Conservation (phyloP, 2,113 vertebrate genomes). For the Ahaetulla prasina region DNA sequence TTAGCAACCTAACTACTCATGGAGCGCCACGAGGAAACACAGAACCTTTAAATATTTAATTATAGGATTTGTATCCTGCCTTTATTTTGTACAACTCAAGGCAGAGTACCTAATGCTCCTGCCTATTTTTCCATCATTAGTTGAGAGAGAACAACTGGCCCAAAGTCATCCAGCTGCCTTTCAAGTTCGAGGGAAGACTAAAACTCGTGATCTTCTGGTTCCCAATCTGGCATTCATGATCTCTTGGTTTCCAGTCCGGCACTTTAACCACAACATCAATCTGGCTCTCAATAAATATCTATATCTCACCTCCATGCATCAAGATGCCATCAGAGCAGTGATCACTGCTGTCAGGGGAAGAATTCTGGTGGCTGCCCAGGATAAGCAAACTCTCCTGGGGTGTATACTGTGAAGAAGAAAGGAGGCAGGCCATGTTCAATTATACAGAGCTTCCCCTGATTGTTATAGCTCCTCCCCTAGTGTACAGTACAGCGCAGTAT, state of each 20-base stretch:
- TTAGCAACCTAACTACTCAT: background rate
- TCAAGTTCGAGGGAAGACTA: background rate
- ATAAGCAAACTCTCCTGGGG: constrained; percentile 65
- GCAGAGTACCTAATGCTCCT: background rate
- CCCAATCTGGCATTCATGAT: background rate
- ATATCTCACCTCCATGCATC: constrained; percentile 65
- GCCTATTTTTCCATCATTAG: background rate
- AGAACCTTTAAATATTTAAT: background rate
- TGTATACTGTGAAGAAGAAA: constrained; percentile 59
- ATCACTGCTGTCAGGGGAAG: constrained; percentile 79
- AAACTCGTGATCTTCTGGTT: background rate
- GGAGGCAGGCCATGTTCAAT: background rate
- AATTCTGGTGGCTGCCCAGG: constrained; percentile 72
- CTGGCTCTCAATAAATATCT: background rate
- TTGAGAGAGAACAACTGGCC: background rate
- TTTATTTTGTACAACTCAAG: background rate
- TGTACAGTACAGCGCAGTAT: too few relatives aligned
- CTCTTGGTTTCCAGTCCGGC: background rate
- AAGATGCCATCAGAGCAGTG: constrained; percentile 67
- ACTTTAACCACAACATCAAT: background rate
- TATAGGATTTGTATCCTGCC: background rate
- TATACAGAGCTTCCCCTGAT: background rate
- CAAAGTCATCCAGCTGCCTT: background rate
- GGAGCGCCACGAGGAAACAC: background rate
- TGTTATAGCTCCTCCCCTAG: background rate